Percentiles rank a stretch among this genome's conserved stretches.
Evolutionary conservation across 2,113 vertebrate genomes (phyloP).

Genomic region (Toxotes chatareus): DNA sequence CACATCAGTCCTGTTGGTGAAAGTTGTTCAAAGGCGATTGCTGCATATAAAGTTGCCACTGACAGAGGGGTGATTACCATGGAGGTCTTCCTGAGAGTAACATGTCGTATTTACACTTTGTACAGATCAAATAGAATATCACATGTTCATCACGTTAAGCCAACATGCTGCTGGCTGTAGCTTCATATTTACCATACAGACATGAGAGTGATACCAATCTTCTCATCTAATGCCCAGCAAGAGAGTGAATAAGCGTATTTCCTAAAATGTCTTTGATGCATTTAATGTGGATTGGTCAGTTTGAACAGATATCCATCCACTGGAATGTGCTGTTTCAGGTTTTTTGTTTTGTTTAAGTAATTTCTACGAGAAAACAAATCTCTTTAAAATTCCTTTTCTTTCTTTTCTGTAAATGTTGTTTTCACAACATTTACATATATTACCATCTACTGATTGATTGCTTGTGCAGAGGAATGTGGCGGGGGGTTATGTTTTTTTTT

Average conservation of each 20-base stretch:
- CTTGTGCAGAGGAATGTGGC: not conserved
- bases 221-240: not conserved
- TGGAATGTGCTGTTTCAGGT: not conserved
- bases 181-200: too few relatives aligned
- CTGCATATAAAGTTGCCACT: slow-evolving; percentile 45
- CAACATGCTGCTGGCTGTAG: too few relatives aligned
- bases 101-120: too few relatives aligned
- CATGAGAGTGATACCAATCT: not conserved
- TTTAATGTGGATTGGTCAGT: not conserved
- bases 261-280: not conserved
- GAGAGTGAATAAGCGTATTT: not conserved
- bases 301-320: too few relatives aligned
- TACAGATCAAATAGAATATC: too few relatives aligned
- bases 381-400: slow-evolving; percentile 5
- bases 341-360: slow-evolving; percentile 2
- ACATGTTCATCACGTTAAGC: too few relatives aligned
- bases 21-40: slow-evolving; percentile 18
- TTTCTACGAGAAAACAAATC: slow-evolving; percentile 8
- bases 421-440: slow-evolving; percentile 32
- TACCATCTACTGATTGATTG: slow-evolving; percentile 33
- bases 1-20: slow-evolving; percentile 8
- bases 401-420: slow-evolving; percentile 6
- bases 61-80: slow-evolving; percentile 30
- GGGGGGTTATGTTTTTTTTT: slow-evolving; percentile 1
- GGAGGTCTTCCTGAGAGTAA: slow-evolving; percentile 1